phyloP scores from a whole-genome alignment of 2,888 invertebrate genomes.

The Zeuzera pyrina region DNA sequence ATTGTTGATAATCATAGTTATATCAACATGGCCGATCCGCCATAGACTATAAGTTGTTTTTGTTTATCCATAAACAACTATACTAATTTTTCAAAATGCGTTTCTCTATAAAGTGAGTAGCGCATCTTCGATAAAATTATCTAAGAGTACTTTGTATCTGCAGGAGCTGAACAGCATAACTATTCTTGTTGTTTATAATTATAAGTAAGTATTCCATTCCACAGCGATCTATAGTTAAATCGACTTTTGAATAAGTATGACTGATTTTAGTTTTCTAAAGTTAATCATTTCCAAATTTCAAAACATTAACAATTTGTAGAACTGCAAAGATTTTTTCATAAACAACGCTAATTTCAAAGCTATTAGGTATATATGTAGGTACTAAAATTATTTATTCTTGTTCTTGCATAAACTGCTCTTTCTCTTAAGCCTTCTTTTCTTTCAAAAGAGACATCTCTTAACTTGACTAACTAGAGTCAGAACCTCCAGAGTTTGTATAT shows the following conservation, averaged over 20 bases:
- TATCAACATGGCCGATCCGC: no score
- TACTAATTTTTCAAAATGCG: slow-evolving; percentile 85
- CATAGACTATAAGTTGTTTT: no score
- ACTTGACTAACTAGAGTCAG: slow-evolving; percentile 88
- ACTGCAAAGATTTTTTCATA: slow-evolving; percentile 87
- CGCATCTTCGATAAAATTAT: slow-evolving; percentile 79
- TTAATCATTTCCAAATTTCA: slow-evolving; percentile 73
- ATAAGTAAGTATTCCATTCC: slow-evolving; percentile 93
- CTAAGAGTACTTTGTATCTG: slow-evolving; percentile 75
- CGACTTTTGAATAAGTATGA: slow-evolving; percentile 83
- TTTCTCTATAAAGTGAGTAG: slow-evolving; percentile 90
- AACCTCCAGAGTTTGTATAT: slow-evolving; percentile 85
- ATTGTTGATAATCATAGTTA: no score
- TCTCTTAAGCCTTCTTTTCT: slow-evolving; percentile 75
- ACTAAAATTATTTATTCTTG: slow-evolving; percentile 88
- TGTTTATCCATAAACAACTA: no score
- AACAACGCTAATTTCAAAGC: slow-evolving; percentile 87
- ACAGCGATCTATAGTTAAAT: slow-evolving; percentile 82
- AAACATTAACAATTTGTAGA: slow-evolving; percentile 83
- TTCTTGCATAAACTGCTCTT: slow-evolving; percentile 79
- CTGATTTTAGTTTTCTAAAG: slow-evolving; percentile 78
- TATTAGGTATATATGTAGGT: slow-evolving; percentile 83
- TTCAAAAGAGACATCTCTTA: slow-evolving; percentile 89
- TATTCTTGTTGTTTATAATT: slow-evolving; percentile 90
- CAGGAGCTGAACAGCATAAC: slow-evolving; percentile 83